Base-by-base conservation (phyloP, 2,113 vertebrate species). In the Serilophus lunatus region DNA sequence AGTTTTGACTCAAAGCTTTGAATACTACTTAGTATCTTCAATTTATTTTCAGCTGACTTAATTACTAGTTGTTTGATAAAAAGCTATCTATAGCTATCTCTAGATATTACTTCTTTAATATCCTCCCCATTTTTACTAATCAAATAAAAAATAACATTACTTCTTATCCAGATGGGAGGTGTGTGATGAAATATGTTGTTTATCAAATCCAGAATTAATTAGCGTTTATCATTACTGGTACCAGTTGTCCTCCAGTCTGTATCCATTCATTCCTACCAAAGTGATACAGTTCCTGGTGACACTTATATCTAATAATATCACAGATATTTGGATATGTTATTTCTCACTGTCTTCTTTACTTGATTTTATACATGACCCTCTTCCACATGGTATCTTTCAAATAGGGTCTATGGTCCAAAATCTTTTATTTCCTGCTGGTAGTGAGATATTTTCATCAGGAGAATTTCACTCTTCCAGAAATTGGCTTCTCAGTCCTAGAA, bases 101-200 rank as follows among this genome's bases (percentile, higher is more conserved):
- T 83, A 88, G 64, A 61, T 83, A 83, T 2, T 49, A 5, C 26
- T 83, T 86, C 42, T 81, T 51, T 81, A 76, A 74, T 83, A 77
- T 53, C 42, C 31, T 92, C 47, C 40, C 15, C 29, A 78, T 70
- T 86, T 96, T 45, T 83, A 66, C 18, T 56, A 93, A 61, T 88
- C 76, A 86, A 70, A 49, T 76, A 78, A 92, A 93, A 45, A 96
- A 86, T 88, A 92, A 74, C 64, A 74, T 70, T 68, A 36, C 17
- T 65, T 66, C 65, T 82, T 91, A 81, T 81, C 72, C 50, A 77
- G 45, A 13, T 22, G 74, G 53, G 45, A 95, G 36, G 8, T 36
- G 15, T 90, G 40, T 93, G 79, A 88, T 92, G 89, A 91, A 95
- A 93, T 92, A 66, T 72, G 22, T 68, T 88, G 38, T 86, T 93